Evolutionary conservation across 2,888 invertebrate species (phyloP).

Genomic region (Microplitis deprimator): DNA sequence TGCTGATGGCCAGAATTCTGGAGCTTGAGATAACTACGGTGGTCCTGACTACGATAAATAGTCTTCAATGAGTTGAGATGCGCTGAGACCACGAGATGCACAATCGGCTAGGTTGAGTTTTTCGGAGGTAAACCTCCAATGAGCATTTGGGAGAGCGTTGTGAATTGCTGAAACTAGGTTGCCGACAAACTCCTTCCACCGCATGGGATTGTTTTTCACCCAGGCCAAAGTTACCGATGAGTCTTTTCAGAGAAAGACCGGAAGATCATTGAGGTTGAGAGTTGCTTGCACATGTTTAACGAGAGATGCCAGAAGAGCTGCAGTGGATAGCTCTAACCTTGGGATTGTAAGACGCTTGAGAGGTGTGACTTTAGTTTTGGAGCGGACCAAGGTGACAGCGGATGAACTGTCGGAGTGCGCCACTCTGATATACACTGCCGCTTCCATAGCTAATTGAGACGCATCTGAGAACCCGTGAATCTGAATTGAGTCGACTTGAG

Average conservation of each 20-base stretch:
- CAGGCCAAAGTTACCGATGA: background rate
- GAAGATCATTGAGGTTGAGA: background rate
- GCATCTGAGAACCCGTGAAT: slow-evolving; percentile 12
- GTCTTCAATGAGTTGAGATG: background rate
- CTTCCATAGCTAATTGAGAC: background rate
- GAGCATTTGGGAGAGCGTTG: background rate
- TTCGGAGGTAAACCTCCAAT: background rate
- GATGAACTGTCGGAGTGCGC: too few species aligned
- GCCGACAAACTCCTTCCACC: background rate
- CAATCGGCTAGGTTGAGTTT: slow-evolving; percentile 2
- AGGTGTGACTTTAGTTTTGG: background rate
- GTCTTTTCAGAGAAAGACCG: background rate
- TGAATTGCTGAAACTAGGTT: background rate
- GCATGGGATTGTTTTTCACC: background rate
- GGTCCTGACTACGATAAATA: slow-evolving; percentile 12
- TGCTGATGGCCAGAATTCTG: background rate
- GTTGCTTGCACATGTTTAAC: background rate
- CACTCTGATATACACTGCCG: background rate
- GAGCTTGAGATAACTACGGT: background rate
- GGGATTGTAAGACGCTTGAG: background rate
- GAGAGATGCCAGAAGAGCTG: background rate
- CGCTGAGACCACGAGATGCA: background rate
- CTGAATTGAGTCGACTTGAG: slow-evolving; percentile 21
- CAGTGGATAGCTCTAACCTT: background rate
- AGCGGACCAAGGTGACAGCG: background rate